phyloP scores from a whole-genome alignment of 1,140 invertebrate genomes.

The Agrypnia vestita region DNA sequence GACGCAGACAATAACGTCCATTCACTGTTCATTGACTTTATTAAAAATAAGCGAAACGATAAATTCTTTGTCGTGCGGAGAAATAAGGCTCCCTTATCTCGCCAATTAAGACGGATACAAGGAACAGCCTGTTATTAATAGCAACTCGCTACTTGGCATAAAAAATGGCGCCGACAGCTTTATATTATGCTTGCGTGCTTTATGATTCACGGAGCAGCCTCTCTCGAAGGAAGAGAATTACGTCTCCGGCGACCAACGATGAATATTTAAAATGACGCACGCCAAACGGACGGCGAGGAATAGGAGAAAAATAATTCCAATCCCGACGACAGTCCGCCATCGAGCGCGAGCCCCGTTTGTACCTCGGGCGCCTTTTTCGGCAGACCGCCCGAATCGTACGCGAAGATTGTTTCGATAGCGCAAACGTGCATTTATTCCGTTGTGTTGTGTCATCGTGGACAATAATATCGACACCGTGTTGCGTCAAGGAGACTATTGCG shows the following conservation, averaged over 20 bases:
- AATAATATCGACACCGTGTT: no score
- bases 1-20: no score
- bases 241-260: not conserved
- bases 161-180: constrained; percentile 6
- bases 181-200: not conserved
- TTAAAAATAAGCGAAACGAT: no score
- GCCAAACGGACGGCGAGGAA: not conserved
- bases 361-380: not conserved
- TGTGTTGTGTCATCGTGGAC: not conserved
- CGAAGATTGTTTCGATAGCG: not conserved
- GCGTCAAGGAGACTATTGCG: no score
- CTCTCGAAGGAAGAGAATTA: not conserved
- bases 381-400: not conserved
- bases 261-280: not conserved
- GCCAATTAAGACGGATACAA: constrained; percentile 31
- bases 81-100: constrained; percentile 16
- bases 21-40: no score
- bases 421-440: constrained; percentile 1
- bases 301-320: no score
- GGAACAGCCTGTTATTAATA: constrained; percentile 34
- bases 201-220: not conserved
- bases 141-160: not conserved
- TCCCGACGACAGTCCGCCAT: no score
- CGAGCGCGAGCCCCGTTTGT: not conserved
- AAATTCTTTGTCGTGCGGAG: not conserved